These are phyloP conservation scores for Sus cebifrons DNA, from an alignment of 2,797 vertebrate species.

Conservation along the genomic window DNA sequence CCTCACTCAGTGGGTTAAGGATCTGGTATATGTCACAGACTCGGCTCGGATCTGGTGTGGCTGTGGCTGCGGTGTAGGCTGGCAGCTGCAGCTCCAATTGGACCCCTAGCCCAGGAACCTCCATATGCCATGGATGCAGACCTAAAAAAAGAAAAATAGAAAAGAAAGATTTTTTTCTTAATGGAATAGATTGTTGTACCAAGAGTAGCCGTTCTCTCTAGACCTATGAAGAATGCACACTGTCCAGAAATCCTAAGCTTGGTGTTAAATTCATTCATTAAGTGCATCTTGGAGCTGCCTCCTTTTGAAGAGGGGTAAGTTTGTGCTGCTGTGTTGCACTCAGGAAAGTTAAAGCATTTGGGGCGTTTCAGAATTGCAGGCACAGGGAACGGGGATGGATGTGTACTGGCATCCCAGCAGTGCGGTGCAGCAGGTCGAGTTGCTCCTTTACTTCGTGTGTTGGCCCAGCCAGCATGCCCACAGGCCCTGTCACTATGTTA, in stretches of 20 bases:
- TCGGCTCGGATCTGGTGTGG: no score
- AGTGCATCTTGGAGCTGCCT: background rate
- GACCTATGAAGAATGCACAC: background rate
- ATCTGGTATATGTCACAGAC: no score
- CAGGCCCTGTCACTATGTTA: background rate
- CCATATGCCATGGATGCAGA: no score
- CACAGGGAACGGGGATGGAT: background rate
- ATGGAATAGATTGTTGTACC: background rate
- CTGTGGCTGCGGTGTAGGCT: no score
- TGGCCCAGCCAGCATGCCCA: background rate
- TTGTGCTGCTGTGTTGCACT: background rate
- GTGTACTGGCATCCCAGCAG: background rate
- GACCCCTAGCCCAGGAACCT: no score
- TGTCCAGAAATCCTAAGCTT: background rate
- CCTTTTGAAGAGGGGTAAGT: background rate
- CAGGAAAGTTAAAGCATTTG: background rate
- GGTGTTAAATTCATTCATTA: background rate
- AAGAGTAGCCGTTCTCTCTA: background rate
- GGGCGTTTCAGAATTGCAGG: background rate
- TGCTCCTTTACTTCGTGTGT: background rate
- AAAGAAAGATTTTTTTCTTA: background rate
- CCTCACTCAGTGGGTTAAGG: no score
- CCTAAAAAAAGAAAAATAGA: no score
- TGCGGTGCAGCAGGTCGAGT: accelerated
- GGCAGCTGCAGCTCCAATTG: no score